Evolutionary conservation across 2,888 invertebrate species (phyloP).

Genomic region (Rhimphoctona megacephalus): DNA sequence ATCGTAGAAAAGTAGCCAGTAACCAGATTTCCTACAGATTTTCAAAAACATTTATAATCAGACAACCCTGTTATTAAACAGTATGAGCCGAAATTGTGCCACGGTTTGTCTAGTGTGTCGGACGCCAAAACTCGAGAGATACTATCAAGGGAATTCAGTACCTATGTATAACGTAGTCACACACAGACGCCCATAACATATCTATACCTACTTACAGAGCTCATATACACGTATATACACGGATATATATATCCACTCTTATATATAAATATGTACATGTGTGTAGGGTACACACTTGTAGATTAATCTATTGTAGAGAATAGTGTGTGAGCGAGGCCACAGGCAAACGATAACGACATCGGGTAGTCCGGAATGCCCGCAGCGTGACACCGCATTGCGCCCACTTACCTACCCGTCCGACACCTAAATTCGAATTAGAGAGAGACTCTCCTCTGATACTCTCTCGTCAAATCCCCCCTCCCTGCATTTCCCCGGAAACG

Average conservation of each 20-base stretch:
- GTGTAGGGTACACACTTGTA: not conserved
- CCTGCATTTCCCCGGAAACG: slow-evolving; percentile 3
- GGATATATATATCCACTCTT: too few species aligned
- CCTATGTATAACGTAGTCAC: not conserved
- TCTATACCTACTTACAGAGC: too few species aligned
- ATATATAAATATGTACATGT: not conserved
- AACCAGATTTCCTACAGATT: not conserved
- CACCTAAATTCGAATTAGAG: slow-evolving; percentile 83
- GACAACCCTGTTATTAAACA: not conserved
- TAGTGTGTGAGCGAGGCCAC: slow-evolving; percentile 33
- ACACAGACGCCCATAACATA: too few species aligned
- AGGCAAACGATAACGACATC: slow-evolving; percentile 62
- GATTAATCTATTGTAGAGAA: not conserved
- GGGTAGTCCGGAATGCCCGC: slow-evolving; percentile 80
- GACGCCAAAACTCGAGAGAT: slow-evolving; percentile 29
- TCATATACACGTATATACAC: too few species aligned
- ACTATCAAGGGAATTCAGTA: slow-evolving; percentile 28
- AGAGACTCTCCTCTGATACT: slow-evolving; percentile 76
- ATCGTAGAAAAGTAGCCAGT: not conserved
- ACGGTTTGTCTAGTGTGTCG: slow-evolving; percentile 43
- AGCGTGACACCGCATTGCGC: slow-evolving; percentile 83
- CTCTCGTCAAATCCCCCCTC: slow-evolving; percentile 76
- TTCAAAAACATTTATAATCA: not conserved
- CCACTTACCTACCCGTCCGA: slow-evolving; percentile 81
- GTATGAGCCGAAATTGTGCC: slow-evolving; percentile 36